phyloP scores from a whole-genome alignment of 2,113 vertebrate species.

The Lucifuga dentata region DNA sequence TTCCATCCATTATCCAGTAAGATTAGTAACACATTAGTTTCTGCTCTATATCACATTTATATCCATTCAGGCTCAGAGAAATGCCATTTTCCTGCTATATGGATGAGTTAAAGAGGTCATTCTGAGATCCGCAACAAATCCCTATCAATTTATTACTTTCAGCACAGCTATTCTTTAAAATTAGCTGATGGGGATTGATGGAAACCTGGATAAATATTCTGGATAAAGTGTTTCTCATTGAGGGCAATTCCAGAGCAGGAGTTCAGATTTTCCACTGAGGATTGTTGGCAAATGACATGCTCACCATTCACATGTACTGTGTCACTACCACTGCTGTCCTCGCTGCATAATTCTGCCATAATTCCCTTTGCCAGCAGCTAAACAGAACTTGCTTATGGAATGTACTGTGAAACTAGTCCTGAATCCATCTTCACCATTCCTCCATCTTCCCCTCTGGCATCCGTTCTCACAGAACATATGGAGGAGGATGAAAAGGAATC shows the following conservation, averaged over 20 bases:
- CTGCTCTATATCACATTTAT: not conserved
- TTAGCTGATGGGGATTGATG: not conserved
- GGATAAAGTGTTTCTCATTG: not conserved
- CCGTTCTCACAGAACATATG: conserved; percentile 15
- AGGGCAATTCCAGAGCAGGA: not conserved
- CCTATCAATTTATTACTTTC: not conserved
- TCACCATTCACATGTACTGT: conserved; percentile 7
- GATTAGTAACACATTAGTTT: conserved; percentile 30
- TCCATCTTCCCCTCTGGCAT: conserved; percentile 4
- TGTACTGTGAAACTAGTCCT: conserved; percentile 1
- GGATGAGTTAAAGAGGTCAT: conserved; percentile 7
- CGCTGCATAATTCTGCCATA: conserved; percentile 20
- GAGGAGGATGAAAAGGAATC: conserved; percentile 47
- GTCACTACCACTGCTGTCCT: conserved; percentile 20
- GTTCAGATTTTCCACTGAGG: conserved; percentile 6
- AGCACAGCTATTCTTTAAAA: not conserved
- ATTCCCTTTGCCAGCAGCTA: conserved; percentile 46
- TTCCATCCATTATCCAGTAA: conserved; percentile 24
- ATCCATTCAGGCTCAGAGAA: conserved; percentile 4
- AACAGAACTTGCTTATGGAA: conserved; percentile 33
- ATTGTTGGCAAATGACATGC: not conserved
- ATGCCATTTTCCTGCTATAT: conserved; percentile 19
- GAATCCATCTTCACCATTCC: not conserved
- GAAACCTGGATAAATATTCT: conserved; percentile 3
- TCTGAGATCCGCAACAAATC: conserved; percentile 5